Conservation (phyloP, 2,888 invertebrate species). For the Tinea trinotella region DNA sequence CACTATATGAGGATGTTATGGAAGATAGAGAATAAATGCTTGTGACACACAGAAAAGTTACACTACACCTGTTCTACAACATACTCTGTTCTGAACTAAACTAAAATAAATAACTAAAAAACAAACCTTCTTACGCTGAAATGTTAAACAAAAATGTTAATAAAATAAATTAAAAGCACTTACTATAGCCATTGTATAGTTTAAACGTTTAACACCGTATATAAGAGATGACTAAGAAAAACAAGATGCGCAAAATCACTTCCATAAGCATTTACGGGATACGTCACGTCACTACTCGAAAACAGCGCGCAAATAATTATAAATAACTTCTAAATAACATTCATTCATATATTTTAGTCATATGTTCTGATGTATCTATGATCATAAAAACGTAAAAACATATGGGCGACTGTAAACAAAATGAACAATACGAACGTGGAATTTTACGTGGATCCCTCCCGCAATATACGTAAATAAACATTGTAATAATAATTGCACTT, state of each 20-base stretch:
- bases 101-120: slow-evolving; percentile 22
- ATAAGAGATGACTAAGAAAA: slow-evolving; percentile 23
- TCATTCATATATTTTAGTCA: no score
- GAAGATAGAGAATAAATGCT: no score
- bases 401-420: not conserved
- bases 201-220: slow-evolving; percentile 19
- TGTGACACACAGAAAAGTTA: no score
- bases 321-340: no score
- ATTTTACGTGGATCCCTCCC: not conserved
- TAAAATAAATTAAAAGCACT: not conserved
- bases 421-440: not conserved
- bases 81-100: no score
- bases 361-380: not conserved
- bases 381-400: not conserved
- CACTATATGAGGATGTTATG: no score
- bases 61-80: no score
- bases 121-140: slow-evolving; percentile 65
- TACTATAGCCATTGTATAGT: not conserved
- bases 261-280: not conserved
- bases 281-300: not conserved
- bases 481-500: slow-evolving; percentile 26
- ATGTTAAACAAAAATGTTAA: slow-evolving; percentile 32
- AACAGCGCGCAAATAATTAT: slow-evolving; percentile 7
- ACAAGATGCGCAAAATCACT: slow-evolving; percentile 25
- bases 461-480: not conserved